These are phyloP conservation scores for Pyrochroa serraticornis DNA, from an alignment of 2,888 invertebrate species.

Conservation along the genomic window DNA sequence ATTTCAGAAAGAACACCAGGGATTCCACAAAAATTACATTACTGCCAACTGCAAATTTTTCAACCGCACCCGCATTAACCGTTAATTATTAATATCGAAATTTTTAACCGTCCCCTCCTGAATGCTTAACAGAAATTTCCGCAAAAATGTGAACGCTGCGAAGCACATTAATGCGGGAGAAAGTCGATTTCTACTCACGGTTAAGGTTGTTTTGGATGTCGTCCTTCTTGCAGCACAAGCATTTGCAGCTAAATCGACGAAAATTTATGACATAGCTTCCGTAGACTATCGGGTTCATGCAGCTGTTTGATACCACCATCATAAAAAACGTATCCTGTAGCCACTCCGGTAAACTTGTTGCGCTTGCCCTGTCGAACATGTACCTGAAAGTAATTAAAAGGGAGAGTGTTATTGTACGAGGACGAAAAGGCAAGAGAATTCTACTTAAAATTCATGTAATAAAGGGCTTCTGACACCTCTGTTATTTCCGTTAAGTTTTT, in stretches of 20 bases:
- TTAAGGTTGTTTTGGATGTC: constrained; percentile 18
- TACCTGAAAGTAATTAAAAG: constrained; percentile 61
- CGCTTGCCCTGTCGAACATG: constrained; percentile 72
- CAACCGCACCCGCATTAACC: too few species aligned
- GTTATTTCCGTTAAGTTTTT: too few species aligned
- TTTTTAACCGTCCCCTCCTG: not conserved
- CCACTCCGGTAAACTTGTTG: constrained; percentile 66
- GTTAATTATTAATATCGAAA: too few species aligned
- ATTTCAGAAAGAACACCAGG: too few species aligned
- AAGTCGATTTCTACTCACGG: constrained; percentile 21
- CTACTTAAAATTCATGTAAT: too few species aligned
- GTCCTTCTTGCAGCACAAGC: constrained; percentile 31
- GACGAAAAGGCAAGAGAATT: too few species aligned
- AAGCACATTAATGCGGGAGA: not conserved
- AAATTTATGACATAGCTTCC: constrained; percentile 72
- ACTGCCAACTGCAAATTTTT: too few species aligned
- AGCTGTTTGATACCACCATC: constrained; percentile 82
- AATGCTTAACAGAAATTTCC: not conserved
- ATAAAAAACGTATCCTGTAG: constrained; percentile 75
- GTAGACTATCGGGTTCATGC: constrained; percentile 80
- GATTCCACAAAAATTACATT: too few species aligned
- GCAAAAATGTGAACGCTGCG: not conserved
- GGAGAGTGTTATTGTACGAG: too few species aligned
- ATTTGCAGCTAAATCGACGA: constrained; percentile 44
- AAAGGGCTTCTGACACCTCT: too few species aligned